Percentiles rank a stretch among this genome's conserved stretches.
Conservation (phyloP, 2,113 vertebrate species). For the Pteronura brasiliensis region DNA sequence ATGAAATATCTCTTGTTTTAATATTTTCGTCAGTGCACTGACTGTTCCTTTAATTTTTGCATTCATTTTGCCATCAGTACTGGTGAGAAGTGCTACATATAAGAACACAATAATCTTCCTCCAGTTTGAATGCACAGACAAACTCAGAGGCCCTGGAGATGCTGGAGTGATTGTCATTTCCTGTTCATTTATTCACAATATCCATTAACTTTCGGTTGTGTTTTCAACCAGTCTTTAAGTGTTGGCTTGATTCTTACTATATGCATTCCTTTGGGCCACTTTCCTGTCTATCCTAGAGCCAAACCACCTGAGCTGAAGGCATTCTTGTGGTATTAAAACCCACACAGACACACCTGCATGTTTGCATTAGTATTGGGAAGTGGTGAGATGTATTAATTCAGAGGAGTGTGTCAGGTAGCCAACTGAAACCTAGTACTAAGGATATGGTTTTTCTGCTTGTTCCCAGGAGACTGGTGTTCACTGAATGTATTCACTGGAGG, state of each 20-base stretch:
- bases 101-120: background rate
- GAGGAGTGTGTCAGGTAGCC: background rate
- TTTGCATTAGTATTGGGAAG: background rate
- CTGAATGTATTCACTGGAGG: slow-evolving; percentile 4
- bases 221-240: background rate
- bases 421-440: background rate
- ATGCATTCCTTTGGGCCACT: background rate
- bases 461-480: background rate
- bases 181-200: background rate
- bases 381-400: background rate
- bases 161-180: background rate
- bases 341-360: background rate
- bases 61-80: background rate
- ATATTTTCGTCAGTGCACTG: background rate
- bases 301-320: background rate
- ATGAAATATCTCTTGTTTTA: background rate
- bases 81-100: background rate
- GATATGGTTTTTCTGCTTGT: background rate
- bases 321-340: background rate
- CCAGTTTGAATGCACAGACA: background rate
- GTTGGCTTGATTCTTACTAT: background rate
- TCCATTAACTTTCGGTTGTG: background rate
- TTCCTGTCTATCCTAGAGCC: background rate
- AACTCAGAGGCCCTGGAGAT: background rate
- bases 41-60: background rate